phyloP scores from a whole-genome alignment of 2,113 vertebrate species.

The Arenaria interpres region DNA sequence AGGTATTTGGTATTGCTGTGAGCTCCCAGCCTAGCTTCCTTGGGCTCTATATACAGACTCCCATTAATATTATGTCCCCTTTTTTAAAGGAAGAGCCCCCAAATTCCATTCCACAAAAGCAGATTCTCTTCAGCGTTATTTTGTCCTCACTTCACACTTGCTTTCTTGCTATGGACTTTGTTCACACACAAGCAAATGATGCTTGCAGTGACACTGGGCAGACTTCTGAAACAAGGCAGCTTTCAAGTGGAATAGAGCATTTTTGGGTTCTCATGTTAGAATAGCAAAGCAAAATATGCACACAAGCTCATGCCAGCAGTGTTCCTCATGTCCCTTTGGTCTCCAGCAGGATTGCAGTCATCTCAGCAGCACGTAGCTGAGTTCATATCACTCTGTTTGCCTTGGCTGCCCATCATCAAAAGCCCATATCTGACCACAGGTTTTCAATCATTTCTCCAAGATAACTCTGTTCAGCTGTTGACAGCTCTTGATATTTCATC shows the following conservation, averaged over 20 bases:
- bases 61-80: neutral
- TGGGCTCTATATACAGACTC: neutral
- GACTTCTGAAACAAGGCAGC: neutral
- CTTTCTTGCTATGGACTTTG: neutral
- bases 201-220: neutral
- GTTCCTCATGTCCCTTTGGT: neutral
- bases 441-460: neutral
- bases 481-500: constrained; percentile 23
- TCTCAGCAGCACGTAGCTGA: neutral
- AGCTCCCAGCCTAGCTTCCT: neutral
- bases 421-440: neutral
- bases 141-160: neutral
- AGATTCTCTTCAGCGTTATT: neutral
- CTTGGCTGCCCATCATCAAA: neutral
- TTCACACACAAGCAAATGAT: neutral
- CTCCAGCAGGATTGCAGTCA: neutral
- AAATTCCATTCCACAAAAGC: neutral
- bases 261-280: neutral
- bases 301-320: neutral
- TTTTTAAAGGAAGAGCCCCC: neutral
- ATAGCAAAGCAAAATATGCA: neutral
- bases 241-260: neutral
- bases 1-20: neutral
- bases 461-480: constrained; percentile 18
- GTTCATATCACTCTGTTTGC: neutral